phyloP scores from a whole-genome alignment of 2,113 vertebrate genomes.

The Colistium nudipinnis region DNA sequence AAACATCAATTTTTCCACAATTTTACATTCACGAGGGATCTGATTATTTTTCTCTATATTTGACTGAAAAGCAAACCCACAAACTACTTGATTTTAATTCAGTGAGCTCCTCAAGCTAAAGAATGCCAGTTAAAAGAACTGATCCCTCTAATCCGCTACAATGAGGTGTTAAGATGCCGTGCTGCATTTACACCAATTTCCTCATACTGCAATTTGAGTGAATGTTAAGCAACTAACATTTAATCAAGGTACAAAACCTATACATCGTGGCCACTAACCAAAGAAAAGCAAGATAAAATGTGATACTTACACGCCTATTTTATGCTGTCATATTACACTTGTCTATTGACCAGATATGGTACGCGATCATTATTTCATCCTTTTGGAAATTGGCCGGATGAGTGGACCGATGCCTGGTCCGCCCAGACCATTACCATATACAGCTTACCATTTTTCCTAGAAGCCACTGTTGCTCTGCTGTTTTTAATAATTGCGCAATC shows the following conservation, averaged over 20 bases:
- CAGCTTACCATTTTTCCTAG: not conserved
- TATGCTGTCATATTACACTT: too few relatives aligned
- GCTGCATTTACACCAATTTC: not conserved
- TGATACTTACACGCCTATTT: too few relatives aligned
- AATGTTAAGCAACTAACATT: not conserved
- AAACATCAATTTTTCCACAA: too few relatives aligned
- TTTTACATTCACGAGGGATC: not conserved
- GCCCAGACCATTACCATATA: not conserved
- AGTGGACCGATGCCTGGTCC: not conserved
- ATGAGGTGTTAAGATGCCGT: not conserved
- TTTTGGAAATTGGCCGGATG: too few relatives aligned
- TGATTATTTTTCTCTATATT: not conserved
- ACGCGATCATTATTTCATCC: too few relatives aligned
- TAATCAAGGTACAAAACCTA: not conserved
- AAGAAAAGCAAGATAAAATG: too few relatives aligned
- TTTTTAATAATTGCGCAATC: not conserved
- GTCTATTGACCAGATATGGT: too few relatives aligned
- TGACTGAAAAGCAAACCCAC: not conserved
- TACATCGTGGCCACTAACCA: not conserved
- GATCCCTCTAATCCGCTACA: constrained; percentile 8
- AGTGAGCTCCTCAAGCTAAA: not conserved
- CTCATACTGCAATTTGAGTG: not conserved
- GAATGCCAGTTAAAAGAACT: not conserved
- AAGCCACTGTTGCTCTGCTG: not conserved
- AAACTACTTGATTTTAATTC: constrained; percentile 7